phyloP scores from a whole-genome alignment of 2,113 vertebrate genomes.

The Colinus virginianus region DNA sequence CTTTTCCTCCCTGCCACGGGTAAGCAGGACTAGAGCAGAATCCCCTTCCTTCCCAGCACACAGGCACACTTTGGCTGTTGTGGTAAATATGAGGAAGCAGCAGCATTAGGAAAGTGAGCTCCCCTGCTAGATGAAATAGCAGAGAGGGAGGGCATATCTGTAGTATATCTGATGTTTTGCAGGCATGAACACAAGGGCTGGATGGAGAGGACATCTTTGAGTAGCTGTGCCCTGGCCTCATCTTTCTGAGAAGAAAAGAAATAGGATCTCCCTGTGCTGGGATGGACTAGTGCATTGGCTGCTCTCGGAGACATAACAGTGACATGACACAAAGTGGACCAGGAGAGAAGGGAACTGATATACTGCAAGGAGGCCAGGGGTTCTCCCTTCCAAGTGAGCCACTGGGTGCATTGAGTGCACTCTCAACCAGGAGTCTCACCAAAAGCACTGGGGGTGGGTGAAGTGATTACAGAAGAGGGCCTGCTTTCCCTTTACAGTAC shows the following conservation, averaged over 20 bases:
- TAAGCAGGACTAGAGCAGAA: background rate
- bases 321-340: background rate
- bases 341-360: background rate
- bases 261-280: background rate
- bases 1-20: background rate
- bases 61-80: background rate
- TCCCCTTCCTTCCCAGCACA: background rate
- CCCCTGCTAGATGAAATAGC: background rate
- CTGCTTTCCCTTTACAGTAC: background rate
- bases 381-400: background rate
- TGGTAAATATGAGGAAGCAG: background rate
- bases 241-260: background rate
- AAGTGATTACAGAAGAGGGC: background rate
- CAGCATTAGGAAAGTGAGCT: rapidly evolving
- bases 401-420: background rate
- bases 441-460: background rate
- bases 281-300: rapidly evolving
- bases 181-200: background rate
- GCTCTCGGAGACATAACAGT: background rate
- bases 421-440: background rate
- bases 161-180: background rate
- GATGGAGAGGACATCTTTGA: background rate
- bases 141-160: background rate
- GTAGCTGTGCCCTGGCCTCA: background rate
- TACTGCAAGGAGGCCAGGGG: background rate